phyloP scores from a whole-genome alignment of 2,888 invertebrate genomes.

The Emesis furor region DNA sequence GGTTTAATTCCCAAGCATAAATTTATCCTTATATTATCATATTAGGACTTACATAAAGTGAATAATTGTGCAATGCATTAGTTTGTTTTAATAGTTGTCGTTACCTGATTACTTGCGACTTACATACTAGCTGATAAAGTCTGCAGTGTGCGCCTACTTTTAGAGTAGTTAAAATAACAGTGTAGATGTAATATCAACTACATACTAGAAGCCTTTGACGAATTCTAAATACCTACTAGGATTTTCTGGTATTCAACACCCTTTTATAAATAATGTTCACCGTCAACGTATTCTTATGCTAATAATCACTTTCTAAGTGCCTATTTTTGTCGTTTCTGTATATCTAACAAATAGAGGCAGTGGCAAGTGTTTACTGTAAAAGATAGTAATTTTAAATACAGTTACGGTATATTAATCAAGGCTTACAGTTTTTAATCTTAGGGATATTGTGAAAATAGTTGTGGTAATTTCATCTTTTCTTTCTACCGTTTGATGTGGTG shows the following conservation, averaged over 20 bases:
- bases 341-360: slow-evolving; percentile 9
- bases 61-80: too few relatives aligned
- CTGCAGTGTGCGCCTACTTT: slow-evolving; percentile 4
- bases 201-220: slow-evolving; percentile 19
- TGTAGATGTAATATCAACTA: slow-evolving; percentile 18
- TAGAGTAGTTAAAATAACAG: slow-evolving; percentile 16
- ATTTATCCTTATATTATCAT: too few relatives aligned
- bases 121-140: not conserved
- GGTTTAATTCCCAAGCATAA: too few relatives aligned
- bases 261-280: slow-evolving; percentile 21
- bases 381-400: not conserved
- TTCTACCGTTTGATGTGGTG: slow-evolving; percentile 15
- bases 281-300: slow-evolving; percentile 18
- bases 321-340: slow-evolving; percentile 12
- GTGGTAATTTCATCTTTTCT: not conserved
- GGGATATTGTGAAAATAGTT: slow-evolving; percentile 6
- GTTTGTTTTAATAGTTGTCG: too few relatives aligned
- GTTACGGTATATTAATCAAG: slow-evolving; percentile 14
- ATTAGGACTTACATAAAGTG: too few relatives aligned
- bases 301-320: slow-evolving; percentile 16
- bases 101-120: not conserved
- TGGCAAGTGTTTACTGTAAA: not conserved
- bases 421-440: not conserved
- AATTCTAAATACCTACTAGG: slow-evolving; percentile 11
- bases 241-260: slow-evolving; percentile 14